Evolutionary conservation across 2,888 invertebrate genomes (phyloP).

Genomic region (Drosophila barbarae): DNA sequence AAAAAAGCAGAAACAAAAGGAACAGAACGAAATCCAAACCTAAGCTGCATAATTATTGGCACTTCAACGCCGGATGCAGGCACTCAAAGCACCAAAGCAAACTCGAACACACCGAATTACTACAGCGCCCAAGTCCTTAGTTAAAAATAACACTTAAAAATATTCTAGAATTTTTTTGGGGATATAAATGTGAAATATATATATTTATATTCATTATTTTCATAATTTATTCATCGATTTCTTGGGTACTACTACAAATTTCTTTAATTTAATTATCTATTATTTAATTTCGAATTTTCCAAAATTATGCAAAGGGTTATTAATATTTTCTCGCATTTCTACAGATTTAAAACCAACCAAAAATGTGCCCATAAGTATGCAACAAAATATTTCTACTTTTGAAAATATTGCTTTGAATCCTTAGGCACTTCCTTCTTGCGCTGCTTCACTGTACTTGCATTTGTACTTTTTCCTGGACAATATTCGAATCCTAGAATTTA

Average conservation of each 20-base stretch:
- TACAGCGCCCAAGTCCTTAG: not conserved
- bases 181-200: too few species aligned
- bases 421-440: too few species aligned
- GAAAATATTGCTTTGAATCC: not conserved
- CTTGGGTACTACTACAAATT: too few species aligned
- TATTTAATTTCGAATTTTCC: too few species aligned
- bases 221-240: too few species aligned
- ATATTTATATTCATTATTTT: too few species aligned
- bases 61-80: slow-evolving; percentile 67
- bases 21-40: slow-evolving; percentile 23
- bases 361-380: not conserved
- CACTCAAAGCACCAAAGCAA: slow-evolving; percentile 23
- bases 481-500: slow-evolving; percentile 5
- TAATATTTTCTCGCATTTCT: too few species aligned
- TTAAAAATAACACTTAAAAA: not conserved
- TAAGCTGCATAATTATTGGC: slow-evolving; percentile 67
- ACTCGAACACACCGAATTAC: not conserved
- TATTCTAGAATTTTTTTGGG: too few species aligned
- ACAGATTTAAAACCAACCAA: not conserved
- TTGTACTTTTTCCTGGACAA: not conserved
- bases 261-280: too few species aligned
- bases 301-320: too few species aligned
- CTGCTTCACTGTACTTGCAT: not conserved
- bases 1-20: slow-evolving; percentile 11
- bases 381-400: not conserved